phyloP scores from a whole-genome alignment of 2,797 vertebrate genomes.

The Allenopithecus nigroviridis region DNA sequence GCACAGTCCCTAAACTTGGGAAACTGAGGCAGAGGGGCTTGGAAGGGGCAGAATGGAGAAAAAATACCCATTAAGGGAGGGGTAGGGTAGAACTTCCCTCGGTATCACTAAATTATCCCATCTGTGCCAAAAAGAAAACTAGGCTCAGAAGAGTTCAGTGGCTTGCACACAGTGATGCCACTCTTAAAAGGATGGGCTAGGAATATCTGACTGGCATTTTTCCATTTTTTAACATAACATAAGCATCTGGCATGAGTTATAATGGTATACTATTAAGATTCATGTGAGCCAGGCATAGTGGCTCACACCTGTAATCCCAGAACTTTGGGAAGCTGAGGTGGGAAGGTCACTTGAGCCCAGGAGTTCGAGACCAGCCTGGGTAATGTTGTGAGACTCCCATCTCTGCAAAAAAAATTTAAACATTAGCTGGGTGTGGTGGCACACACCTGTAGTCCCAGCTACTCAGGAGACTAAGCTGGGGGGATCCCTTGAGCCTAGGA shows the following conservation, averaged over 20 bases:
- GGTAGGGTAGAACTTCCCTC: neutral
- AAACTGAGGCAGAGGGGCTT: neutral
- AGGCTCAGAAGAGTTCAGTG: neutral
- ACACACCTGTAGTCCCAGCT: too few species aligned
- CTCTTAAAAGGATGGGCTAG: neutral
- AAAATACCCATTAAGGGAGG: neutral
- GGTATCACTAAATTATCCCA: neutral
- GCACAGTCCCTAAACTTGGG: neutral
- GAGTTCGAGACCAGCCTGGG: too few species aligned
- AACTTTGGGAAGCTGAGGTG: too few species aligned
- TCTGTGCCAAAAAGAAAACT: neutral
- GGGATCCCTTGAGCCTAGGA: too few species aligned
- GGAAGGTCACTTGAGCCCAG: too few species aligned
- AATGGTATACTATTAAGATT: neutral
- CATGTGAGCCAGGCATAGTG: too few species aligned
- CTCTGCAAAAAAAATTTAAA: too few species aligned
- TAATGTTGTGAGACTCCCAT: too few species aligned
- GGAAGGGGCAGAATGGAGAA: too few species aligned
- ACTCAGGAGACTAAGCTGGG: too few species aligned
- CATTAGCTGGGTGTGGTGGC: too few species aligned
- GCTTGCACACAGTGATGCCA: neutral
- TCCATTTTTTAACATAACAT: neutral
- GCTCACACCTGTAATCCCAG: too few species aligned
- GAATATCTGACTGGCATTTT: neutral
- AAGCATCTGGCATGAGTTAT: constrained; percentile 2